These are phyloP conservation scores for Sebastes wilsoni DNA, from an alignment of 2,797 vertebrate species.

Conservation along the genomic window DNA sequence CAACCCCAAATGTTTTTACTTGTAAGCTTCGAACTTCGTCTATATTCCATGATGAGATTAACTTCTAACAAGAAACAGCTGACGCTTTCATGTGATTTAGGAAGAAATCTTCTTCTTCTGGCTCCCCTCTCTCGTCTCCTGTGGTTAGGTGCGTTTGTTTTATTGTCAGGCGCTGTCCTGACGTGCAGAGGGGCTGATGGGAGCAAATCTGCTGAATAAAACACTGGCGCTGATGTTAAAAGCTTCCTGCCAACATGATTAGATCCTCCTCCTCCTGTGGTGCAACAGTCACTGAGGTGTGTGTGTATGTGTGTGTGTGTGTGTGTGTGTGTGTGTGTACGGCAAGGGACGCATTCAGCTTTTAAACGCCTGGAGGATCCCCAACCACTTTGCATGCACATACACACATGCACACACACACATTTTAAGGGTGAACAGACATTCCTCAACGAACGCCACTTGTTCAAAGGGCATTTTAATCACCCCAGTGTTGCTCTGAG, in stretches of 20 bases:
- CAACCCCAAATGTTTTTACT: neutral
- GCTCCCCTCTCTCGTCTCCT: neutral
- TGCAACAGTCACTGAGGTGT: conserved; percentile 46
- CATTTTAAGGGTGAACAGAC: conserved; percentile 34
- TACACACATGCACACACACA: neutral
- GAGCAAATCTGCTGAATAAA: conserved; percentile 60
- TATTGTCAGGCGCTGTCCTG: conserved; percentile 30
- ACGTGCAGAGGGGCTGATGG: conserved; percentile 9
- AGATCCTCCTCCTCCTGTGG: conserved; percentile 57
- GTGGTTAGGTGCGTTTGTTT: conserved; percentile 31
- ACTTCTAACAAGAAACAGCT: conserved; percentile 7
- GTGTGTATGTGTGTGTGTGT: conserved; percentile 14
- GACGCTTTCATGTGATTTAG: conserved; percentile 12
- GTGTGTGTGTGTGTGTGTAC: neutral
- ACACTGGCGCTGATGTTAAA: conserved; percentile 56
- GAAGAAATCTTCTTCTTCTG: neutral
- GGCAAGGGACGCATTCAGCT: conserved; percentile 12
- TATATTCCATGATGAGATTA: neutral
- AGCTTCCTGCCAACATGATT: conserved; percentile 72
- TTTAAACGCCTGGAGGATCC: conserved; percentile 46
- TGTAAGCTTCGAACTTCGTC: neutral
- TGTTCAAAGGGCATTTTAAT: conserved; percentile 71
- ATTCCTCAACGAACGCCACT: conserved; percentile 37
- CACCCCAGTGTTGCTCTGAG: conserved; percentile 35
- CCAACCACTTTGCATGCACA: conserved; percentile 23